Percentiles rank a stretch among this genome's conserved stretches.
phyloP scores from a whole-genome alignment of 1,140 invertebrate genomes.

The Schlechtendalia chinensis region DNA sequence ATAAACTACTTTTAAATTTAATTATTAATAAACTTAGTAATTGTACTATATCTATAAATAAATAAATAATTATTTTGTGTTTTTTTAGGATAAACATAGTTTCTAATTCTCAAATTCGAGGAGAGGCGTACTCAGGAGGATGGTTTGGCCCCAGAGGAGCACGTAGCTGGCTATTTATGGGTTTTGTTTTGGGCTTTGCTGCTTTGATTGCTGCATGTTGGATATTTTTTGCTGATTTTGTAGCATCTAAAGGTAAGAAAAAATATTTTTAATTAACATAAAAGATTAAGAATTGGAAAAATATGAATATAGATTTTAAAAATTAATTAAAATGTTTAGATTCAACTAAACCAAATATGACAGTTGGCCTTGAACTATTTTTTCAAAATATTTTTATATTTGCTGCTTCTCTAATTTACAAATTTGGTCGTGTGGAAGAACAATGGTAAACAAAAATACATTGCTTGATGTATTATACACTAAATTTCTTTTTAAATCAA shows the following conservation, averaged over 20 bases:
- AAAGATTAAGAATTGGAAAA: not conserved
- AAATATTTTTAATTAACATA: not conserved
- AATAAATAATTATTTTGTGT: not conserved
- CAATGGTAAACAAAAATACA: slow-evolving; percentile 23
- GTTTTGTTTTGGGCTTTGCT: slow-evolving; percentile 94
- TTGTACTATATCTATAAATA: too few relatives aligned
- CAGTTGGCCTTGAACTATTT: slow-evolving; percentile 88
- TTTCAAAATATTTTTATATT: slow-evolving; percentile 96
- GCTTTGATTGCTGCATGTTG: slow-evolving; percentile 92
- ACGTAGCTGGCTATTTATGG: slow-evolving; percentile 92
- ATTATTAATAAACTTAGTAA: too few relatives aligned
- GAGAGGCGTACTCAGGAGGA: slow-evolving; percentile 81
- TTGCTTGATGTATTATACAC: not conserved
- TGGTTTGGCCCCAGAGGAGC: slow-evolving; percentile 86
- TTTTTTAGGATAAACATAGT: slow-evolving; percentile 85
- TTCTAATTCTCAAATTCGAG: slow-evolving; percentile 89
- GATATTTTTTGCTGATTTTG: slow-evolving; percentile 86
- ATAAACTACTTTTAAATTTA: too few relatives aligned
- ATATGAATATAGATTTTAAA: slow-evolving; percentile 26
- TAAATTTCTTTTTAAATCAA: not conserved
- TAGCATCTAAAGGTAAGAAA: slow-evolving; percentile 54
- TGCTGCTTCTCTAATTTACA: slow-evolving; percentile 83
- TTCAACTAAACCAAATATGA: slow-evolving; percentile 55
- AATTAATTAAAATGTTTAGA: slow-evolving; percentile 1
- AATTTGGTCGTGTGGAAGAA: slow-evolving; percentile 92